A percentile compares a stretch with the other conserved stretches of the same genome.
Conservation (phyloP, 2,797 vertebrate species). For the Cuniculus paca region DNA sequence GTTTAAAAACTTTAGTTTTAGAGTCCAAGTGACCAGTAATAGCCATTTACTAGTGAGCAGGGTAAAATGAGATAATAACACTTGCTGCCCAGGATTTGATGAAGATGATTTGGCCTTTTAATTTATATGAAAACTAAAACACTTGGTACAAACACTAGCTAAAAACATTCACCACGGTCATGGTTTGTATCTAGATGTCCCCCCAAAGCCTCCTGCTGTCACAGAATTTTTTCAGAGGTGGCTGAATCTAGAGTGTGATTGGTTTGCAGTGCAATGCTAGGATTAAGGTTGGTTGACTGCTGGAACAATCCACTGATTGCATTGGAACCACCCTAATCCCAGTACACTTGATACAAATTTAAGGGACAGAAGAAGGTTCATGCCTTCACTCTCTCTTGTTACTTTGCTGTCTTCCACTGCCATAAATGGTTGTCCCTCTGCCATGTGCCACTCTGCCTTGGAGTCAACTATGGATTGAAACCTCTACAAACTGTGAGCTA, state of each 20-base stretch:
- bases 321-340: background rate
- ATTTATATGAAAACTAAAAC: slow-evolving; percentile 21
- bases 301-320: background rate
- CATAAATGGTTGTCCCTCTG: background rate
- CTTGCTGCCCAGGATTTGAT: background rate
- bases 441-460: background rate
- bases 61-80: background rate
- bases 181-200: no score
- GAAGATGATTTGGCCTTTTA: background rate
- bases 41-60: background rate
- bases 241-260: background rate
- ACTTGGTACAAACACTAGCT: background rate
- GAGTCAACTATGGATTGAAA: no score
- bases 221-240: background rate
- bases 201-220: background rate
- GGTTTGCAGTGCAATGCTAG: background rate
- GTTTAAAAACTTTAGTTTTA: background rate
- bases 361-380: background rate
- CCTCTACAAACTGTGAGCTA: no score
- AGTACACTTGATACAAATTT: background rate
- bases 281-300: background rate
- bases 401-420: background rate
- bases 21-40: background rate
- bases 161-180: background rate
- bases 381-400: background rate